phyloP scores from a whole-genome alignment of 1,140 invertebrate species.

The Conopomorpha cramerella region DNA sequence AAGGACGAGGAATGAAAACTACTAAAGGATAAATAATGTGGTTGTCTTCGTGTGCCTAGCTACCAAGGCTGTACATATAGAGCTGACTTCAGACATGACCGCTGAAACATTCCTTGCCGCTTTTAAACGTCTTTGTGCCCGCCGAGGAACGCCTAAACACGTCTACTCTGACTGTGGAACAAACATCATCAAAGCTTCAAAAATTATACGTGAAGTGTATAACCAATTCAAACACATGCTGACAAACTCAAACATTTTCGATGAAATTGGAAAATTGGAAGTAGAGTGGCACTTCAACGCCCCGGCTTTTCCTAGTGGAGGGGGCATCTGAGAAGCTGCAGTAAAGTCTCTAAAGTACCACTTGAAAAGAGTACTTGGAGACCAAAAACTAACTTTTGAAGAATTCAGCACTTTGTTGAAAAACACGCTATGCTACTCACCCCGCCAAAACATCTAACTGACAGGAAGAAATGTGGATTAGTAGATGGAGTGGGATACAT shows the following conservation, averaged over 20 bases:
- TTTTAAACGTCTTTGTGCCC: neutral
- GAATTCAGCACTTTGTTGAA: neutral
- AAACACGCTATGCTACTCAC: conserved; percentile 4
- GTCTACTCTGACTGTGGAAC: neutral
- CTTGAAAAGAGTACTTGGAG: neutral
- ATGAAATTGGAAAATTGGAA: neutral
- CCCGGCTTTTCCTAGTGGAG: neutral
- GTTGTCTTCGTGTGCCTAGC: neutral
- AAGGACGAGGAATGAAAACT: neutral
- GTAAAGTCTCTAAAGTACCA: neutral
- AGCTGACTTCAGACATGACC: neutral
- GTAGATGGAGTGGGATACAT: conserved; percentile 9
- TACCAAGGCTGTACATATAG: neutral
- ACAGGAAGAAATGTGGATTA: conserved; percentile 8
- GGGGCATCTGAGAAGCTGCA: neutral
- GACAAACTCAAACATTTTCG: neutral
- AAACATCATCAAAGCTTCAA: neutral
- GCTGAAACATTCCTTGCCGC: neutral
- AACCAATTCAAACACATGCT: neutral
- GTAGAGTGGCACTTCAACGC: neutral
- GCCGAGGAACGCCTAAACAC: neutral
- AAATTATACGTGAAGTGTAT: neutral
- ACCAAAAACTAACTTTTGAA: neutral
- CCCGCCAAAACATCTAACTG: conserved; percentile 7
- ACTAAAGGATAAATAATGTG: neutral